Conservation (phyloP, 2,113 vertebrate species). For the Erinaceus europaeus region DNA sequence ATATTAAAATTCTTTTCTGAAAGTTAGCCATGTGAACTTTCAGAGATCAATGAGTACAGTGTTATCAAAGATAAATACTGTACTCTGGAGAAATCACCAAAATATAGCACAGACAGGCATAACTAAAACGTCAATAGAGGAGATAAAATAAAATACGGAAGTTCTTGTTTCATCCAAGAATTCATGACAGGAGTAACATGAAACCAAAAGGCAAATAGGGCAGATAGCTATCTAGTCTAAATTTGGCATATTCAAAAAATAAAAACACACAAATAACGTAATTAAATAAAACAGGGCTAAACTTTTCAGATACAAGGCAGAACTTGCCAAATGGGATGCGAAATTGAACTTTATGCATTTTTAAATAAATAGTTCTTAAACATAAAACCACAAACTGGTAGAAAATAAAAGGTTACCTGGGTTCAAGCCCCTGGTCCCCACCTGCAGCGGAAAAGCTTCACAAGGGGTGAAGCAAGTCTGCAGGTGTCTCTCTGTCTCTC, state of each 20-base stretch:
- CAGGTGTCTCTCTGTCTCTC: too few species aligned
- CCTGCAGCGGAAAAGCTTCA: too few species aligned
- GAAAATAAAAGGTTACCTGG: not conserved
- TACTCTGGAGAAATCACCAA: not conserved
- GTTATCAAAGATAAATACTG: slow-evolving; percentile 8
- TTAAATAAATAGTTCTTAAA: not conserved
- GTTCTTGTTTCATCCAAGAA: not conserved
- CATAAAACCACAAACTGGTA: not conserved
- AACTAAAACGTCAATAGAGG: not conserved
- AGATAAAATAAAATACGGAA: not conserved
- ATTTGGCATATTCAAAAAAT: slow-evolving; percentile 18
- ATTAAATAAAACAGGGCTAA: not conserved
- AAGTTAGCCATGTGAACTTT: not conserved
- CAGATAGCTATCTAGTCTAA: not conserved
- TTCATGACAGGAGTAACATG: not conserved
- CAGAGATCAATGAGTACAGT: too few species aligned
- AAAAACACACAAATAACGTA: not conserved
- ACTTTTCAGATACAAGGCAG: slow-evolving; percentile 4
- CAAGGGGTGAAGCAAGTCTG: too few species aligned
- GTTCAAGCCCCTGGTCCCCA: too few species aligned
- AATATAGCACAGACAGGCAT: not conserved
- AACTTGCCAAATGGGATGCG: not conserved
- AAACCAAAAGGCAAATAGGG: not conserved
- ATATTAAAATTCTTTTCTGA: not conserved
- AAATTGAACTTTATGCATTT: not conserved